Base-by-base conservation (phyloP, 2,888 invertebrate genomes). In the Ptilodon capucinus region DNA sequence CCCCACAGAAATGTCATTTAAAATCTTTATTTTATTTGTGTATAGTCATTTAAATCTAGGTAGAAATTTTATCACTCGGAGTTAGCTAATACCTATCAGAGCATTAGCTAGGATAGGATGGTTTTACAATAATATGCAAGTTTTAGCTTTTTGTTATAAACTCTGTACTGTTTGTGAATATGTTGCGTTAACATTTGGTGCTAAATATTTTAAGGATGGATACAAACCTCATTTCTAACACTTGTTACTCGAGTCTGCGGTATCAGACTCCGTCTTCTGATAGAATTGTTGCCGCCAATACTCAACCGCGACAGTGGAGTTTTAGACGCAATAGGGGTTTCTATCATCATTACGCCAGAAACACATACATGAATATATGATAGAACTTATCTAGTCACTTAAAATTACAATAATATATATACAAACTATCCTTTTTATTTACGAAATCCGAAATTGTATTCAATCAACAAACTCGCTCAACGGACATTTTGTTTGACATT, bases 241-340 rank as follows among this genome's bases (percentile, higher is more conserved):
- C 64, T 65, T 42, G 70, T 60, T 48, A 71, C 64, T 38, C 76
- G 69, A 42, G 53, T 69, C 50, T 84, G 79, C 0, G 84, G 79
- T 44, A 86, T 76, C 14, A 88, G 77, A 74, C 84, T 89, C 48
- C 89, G 74, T 49, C 86, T 78, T 53, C 68, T 69, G 36, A 82
- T 72, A 17, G 85, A 76, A 64, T 70, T 78, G 47, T 65, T 84
- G 51, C 72, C 74, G 49, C 81, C 87, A 32, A 83, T 54, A 73
- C 89, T 85, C 38, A 74, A 46, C 50, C 84, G 77, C 36, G 72
- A 51, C 43, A 82, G 51, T 17, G 68, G 76, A 36, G 86, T 77
- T 40, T 81, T 86, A 16, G 82, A 82, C 34, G 76, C 74, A 64
- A 86, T 77, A 11, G 83, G 79, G 59, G 71, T 84, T 58, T 86